A percentile compares a stretch with the other conserved stretches of the same genome.
Evolutionary conservation across 2,888 invertebrate species (phyloP).

Genomic region (Tuta absoluta): DNA sequence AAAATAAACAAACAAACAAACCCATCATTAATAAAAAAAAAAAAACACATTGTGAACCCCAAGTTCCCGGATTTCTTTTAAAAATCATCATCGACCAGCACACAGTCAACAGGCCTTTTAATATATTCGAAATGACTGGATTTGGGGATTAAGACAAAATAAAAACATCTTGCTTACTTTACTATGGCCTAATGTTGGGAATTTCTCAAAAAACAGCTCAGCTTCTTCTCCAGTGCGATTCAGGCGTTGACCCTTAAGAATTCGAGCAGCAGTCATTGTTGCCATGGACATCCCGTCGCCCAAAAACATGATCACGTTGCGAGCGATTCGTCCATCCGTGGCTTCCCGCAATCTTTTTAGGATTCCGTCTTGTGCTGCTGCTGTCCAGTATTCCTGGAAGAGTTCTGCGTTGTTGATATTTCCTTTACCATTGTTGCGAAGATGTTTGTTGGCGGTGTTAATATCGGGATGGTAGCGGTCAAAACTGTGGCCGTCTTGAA

Average conservation of each 20-base stretch:
- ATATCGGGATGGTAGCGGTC: slow-evolving; percentile 37
- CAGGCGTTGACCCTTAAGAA: slow-evolving; percentile 82
- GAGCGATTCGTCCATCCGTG: slow-evolving; percentile 40
- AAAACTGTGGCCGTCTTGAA: slow-evolving; percentile 16
- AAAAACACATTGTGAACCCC: no score
- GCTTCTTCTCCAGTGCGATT: slow-evolving; percentile 81
- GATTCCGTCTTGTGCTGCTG: slow-evolving; percentile 63
- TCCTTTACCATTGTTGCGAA: slow-evolving; percentile 23
- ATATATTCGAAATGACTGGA: no score
- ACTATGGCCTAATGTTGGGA: slow-evolving; percentile 82
- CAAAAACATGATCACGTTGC: slow-evolving; percentile 85
- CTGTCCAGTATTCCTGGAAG: slow-evolving; percentile 63
- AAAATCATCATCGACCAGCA: no score
- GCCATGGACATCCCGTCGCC: slow-evolving; percentile 89
- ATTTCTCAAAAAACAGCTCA: slow-evolving; percentile 81
- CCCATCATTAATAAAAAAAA: background rate
- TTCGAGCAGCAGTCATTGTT: slow-evolving; percentile 84
- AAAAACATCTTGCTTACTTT: slow-evolving; percentile 69
- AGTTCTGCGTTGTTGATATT: slow-evolving; percentile 32
- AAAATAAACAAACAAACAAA: no score
- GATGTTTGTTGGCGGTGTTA: background rate
- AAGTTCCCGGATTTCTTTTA: no score
- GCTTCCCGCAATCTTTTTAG: slow-evolving; percentile 55
- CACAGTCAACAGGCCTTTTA: no score
- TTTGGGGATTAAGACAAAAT: background rate